Conservation (phyloP, 2,888 invertebrate species). For the Aspidapion aeneum region DNA sequence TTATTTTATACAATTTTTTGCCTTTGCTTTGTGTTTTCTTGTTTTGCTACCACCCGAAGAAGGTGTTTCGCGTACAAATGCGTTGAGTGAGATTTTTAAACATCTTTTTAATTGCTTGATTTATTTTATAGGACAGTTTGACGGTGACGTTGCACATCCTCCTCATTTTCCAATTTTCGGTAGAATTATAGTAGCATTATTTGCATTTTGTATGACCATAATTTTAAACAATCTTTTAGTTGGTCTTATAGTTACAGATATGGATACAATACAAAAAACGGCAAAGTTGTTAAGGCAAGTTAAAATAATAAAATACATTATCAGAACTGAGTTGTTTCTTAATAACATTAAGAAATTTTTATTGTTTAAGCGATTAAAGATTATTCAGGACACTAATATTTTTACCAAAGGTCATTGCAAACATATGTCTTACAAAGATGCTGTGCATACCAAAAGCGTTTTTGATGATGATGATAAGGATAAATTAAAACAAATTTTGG, state of each 20-base stretch:
- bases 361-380: conserved; percentile 9
- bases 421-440: conserved; percentile 11
- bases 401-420: conserved; percentile 24
- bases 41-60: conserved; percentile 29
- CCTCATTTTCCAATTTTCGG: conserved; percentile 29
- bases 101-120: conserved; percentile 31
- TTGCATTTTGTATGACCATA: conserved; percentile 35
- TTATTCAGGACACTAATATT: conserved; percentile 6
- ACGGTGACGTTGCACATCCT: conserved; percentile 28
- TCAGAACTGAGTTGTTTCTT: conserved; percentile 26
- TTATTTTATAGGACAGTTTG: conserved; percentile 33
- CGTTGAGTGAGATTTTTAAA: conserved; percentile 20
- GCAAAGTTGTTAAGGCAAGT: conserved; percentile 30
- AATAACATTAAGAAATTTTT: conserved; percentile 24
- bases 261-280: conserved; percentile 30
- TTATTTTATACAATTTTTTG: conserved; percentile 33
- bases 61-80: neutral
- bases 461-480: conserved; percentile 28
- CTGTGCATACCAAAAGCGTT: conserved; percentile 10
- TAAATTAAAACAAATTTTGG: conserved; percentile 23
- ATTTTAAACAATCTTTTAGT: conserved; percentile 35
- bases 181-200: conserved; percentile 30
- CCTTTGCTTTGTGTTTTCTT: conserved; percentile 34
- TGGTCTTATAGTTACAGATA: conserved; percentile 35
- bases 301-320: conserved; percentile 30